phyloP scores from a whole-genome alignment of 1,140 invertebrate species.

The Pseudomyrmex flavicornis region DNA sequence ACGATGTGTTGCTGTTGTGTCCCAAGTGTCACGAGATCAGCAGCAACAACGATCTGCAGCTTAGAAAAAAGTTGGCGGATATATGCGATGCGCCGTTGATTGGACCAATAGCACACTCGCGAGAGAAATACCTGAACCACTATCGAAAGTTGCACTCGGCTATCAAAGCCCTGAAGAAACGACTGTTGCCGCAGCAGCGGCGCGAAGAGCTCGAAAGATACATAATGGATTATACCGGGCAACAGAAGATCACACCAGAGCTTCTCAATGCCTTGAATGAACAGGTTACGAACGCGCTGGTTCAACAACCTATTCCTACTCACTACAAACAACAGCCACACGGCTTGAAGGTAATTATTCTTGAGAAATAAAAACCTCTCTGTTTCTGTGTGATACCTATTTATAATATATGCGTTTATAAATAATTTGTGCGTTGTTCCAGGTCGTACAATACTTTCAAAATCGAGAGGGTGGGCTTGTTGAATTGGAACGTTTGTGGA shows the following conservation, averaged over 20 bases:
- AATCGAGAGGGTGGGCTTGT: constrained; percentile 87
- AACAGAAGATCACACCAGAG: constrained; percentile 82
- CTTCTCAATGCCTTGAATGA: constrained; percentile 83
- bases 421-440: no score
- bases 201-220: constrained; percentile 84
- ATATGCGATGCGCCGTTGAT: constrained; percentile 89
- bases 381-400: no score
- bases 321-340: constrained; percentile 74
- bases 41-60: constrained; percentile 88
- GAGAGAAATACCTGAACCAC: constrained; percentile 70
- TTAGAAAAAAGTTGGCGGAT: constrained; percentile 87
- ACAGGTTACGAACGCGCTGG: constrained; percentile 67
- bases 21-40: constrained; percentile 90
- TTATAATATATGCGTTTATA: no score
- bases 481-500: constrained; percentile 90
- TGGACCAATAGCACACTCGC: constrained; percentile 74
- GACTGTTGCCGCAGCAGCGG: constrained; percentile 84
- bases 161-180: constrained; percentile 87
- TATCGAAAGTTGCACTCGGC: constrained; percentile 88
- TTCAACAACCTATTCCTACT: constrained; percentile 28
- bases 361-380: constrained; percentile 5
- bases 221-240: constrained; percentile 84
- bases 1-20: constrained; percentile 93
- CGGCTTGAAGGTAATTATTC: constrained; percentile 76
- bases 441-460: constrained; percentile 89